Evolutionary conservation across 2,888 invertebrate species (phyloP), one percentile per base, ranked within the genome.

Genomic region (Pseudococcus viburni): DNA sequence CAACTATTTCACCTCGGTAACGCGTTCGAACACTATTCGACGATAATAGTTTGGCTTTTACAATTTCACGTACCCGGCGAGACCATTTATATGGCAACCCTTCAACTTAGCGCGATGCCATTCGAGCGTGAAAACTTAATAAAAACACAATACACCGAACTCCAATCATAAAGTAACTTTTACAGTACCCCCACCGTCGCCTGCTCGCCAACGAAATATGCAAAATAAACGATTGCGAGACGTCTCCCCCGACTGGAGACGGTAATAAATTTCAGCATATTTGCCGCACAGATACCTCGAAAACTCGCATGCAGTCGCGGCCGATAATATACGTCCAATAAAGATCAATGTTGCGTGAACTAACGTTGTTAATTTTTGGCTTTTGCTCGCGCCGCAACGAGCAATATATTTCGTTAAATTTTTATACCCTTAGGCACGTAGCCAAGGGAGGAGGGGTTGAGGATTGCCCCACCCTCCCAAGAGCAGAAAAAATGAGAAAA

Each of bases 101-200:
- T 59, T 59, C 59, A 59, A 59, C 59, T 59, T 59, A 5, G 59
- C 59, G 59, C 26, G 26, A 59, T 59, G 59, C 19, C 19, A 59
- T 19, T 59, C 26, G 68, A 73, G 68, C 68, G 68, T 73, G 68
- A 73, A 73, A 73, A 73, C 68, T 73, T 73, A 73, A 73, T 73
- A 73, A 73, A 73, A 73, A 73, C 68, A 73, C 68, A 33, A 33
- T 15, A 73, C 12, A 73, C 15, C 68, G 68, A 33, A 73, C 33
- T 73, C 68, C 22, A 73, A 73, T 73, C 68, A 33, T 73, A 73
- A 73, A 73, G 68, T 73, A 73, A 73, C 68, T 73, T 73, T 26
- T 73, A 73, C 68, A 73, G 68, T 73, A 15, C 26, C 68, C 68
- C 26, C 33, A 33, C 33, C n/a, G 26, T 73, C 12, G 33, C 59